Conservation (phyloP, 2,797 vertebrate species). For the Erethizon dorsatum region DNA sequence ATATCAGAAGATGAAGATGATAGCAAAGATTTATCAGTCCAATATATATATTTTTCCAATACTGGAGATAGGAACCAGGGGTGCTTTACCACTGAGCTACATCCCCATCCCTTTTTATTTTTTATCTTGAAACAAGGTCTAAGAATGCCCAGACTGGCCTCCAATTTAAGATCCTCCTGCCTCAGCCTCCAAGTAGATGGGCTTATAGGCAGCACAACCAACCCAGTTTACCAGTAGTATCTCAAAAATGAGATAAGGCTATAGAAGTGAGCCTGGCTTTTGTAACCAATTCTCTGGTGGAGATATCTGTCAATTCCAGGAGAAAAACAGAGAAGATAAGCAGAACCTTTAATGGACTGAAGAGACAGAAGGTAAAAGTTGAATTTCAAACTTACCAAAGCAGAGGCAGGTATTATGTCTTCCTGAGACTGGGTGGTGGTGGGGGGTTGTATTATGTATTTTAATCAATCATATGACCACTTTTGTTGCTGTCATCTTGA, state of each 20-base stretch:
- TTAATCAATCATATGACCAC: conserved; percentile 25
- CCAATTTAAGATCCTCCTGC: background rate
- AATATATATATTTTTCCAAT: background rate
- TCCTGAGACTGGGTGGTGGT: background rate
- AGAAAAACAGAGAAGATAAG: background rate
- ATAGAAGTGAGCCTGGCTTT: background rate
- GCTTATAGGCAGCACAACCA: background rate
- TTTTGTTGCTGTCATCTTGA: conserved; percentile 14
- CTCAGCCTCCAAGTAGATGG: background rate
- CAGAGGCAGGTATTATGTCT: background rate
- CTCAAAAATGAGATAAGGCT: conserved; percentile 15
- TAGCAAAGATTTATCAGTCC: background rate
- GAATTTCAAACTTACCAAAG: conserved; percentile 29
- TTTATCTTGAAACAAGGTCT: background rate
- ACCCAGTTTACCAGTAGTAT: background rate
- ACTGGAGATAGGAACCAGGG: background rate
- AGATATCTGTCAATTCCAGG: background rate
- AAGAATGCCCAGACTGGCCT: background rate
- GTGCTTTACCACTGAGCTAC: background rate
- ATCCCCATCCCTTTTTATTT: background rate
- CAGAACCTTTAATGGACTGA: background rate
- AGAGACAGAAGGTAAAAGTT: background rate
- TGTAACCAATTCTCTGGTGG: background rate
- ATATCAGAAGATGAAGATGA: background rate
- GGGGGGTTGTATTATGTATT: background rate